Evolutionary conservation across 1,140 invertebrate species (phyloP), one percentile per base, ranked within the genome.

Genomic region (Luehdorfia chinensis): DNA sequence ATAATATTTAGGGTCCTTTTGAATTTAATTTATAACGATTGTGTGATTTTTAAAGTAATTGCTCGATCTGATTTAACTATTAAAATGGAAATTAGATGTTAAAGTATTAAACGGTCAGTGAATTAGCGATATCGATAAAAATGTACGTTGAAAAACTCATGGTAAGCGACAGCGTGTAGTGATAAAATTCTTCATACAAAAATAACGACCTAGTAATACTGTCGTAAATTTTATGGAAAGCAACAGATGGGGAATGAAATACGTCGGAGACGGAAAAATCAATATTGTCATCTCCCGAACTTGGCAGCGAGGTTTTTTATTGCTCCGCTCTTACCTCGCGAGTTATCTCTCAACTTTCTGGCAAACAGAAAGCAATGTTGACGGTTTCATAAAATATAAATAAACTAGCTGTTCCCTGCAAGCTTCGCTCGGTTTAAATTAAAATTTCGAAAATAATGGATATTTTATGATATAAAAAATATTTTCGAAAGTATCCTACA

Each of bases 231-330:
- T 81, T 75, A 83, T 77, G 70, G 62, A 74, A 62, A 77, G 80
- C 76, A 85, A 85, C 80, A 85, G 80, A 85, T 85, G 80, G 78
- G 70, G 72, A 68, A 72, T 73, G 74, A 74, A 75, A 79, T 74
- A 76, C 67, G 74, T 73, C 65, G 61, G 57, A 56, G 61, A 56
- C 34, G 62, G 62, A 52, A 72, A 79, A 81, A 84, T 81, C 77
- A 73, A 84, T 85, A 83, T 78, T 67, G 70, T 66, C 67, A 66
- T 75, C 70, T 78, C 64, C 59, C 59, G 61, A 71, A 79, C 66
- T 66, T 55, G 55, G 64, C 55, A 51, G 54, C 50, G 50, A 62
- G 56, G 55, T 63, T 52, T 78, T 76, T 77, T 74, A 69, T 73
- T 61, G 60, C 62, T 55, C 54, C 50, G 32, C 43, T 49, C 43